phyloP scores from a whole-genome alignment of 1,140 invertebrate genomes.

The Batillaria attramentaria region DNA sequence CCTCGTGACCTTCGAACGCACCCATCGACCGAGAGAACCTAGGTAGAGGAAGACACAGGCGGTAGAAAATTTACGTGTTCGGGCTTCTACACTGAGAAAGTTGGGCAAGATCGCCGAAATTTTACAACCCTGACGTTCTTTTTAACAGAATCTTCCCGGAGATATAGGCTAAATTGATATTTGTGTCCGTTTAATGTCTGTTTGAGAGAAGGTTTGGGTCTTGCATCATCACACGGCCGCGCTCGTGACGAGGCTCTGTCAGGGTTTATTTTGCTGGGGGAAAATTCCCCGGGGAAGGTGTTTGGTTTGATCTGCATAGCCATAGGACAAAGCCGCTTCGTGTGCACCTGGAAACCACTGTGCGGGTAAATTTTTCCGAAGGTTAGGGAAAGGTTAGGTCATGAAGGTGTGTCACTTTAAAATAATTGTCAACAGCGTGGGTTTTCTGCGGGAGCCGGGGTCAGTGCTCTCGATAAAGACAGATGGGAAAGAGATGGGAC shows the following conservation, averaged over 20 bases:
- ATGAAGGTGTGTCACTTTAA: neutral
- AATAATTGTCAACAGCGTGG: neutral
- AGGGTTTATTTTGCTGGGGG: neutral
- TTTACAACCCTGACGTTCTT: neutral
- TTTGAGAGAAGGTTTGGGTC: neutral
- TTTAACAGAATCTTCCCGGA: neutral
- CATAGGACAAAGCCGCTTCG: too few species aligned
- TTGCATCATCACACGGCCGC: neutral
- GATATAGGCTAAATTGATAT: neutral
- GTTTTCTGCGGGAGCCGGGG: neutral
- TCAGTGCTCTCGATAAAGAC: neutral
- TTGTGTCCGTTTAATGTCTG: neutral
- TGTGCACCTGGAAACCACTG: too few species aligned
- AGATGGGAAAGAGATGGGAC: slow-evolving; percentile 20
- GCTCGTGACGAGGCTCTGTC: neutral
- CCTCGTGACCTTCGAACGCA: too few species aligned
- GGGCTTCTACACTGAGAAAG: too few species aligned
- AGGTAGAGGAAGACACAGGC: neutral
- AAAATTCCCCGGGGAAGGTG: too few species aligned
- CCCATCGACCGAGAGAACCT: too few species aligned
- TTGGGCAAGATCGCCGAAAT: too few species aligned
- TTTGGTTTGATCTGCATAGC: too few species aligned
- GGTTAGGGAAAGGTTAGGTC: too few species aligned
- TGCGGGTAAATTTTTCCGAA: too few species aligned
- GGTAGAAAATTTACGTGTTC: neutral